Base-by-base conservation (phyloP, 2,113 vertebrate genomes). In the Lynx canadensis region DNA sequence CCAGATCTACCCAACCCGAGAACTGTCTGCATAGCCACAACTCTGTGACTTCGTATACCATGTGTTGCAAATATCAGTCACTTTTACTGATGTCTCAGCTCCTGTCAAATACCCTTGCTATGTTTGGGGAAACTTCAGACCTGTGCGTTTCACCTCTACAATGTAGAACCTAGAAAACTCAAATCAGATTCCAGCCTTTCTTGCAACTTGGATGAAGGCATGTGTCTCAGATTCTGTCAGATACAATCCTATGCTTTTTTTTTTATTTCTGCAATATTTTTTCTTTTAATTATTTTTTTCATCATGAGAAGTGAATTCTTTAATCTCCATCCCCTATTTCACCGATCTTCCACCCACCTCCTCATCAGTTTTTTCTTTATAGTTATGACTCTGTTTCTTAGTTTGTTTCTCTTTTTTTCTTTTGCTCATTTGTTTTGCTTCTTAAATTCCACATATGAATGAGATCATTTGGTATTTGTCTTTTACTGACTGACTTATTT, bases 1-100 rank as follows among this genome's bases (percentile, higher is more conserved):
- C 55, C 55, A 57, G 16, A 57, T 19, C 55, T 19, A 57, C 55
- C 18, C 55, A 94, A 31, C 27, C 13, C 12, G 33, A 69, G 7
- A 78, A 38, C 48, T 31, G 89, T 52, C 63, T 31, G 0, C 14
- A 8, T 14, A n/a, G 36, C 23, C 33, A 27, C 1, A 15, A 36
- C 13, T 38, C 52, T 13, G 1, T 25, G 15, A 33, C 21, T 14
- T 29, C n/a, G 1, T 29, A 41, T 2, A 52, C 8, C 16, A 38
- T 0, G 0, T 50, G 33, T n/a, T 38, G 18, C 18, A 60, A 14
- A n/a, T 2, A 52, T 79, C 48, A 15, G 48, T 12, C 3, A 12
- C 80, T 6, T 79, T 89, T 82, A 82, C 87, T 81, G 41, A 41
- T n/a, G 38, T 89, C 31, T 92, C 38, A 1, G n/a, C 25, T 55